Conservation (phyloP, 53 echinoderm and acorn worm genomes). For the Holothuria leucospilota region DNA sequence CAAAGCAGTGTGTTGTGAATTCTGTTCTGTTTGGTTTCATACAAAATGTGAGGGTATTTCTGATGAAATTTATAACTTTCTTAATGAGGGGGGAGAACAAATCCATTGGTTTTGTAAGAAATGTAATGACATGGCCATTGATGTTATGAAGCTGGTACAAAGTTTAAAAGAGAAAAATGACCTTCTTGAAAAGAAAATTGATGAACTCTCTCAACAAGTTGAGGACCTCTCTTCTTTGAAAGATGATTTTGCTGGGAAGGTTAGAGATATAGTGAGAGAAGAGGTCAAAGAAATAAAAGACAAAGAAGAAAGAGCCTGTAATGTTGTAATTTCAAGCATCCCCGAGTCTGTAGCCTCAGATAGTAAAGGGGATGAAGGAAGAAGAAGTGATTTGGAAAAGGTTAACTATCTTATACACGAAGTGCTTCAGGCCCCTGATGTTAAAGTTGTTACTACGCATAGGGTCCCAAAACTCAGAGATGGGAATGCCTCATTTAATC, state of each 20-base stretch:
- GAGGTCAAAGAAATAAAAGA: background rate
- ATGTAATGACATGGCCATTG: background rate
- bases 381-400: background rate
- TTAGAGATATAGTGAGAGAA: background rate
- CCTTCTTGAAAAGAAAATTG: background rate
- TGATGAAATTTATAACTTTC: background rate
- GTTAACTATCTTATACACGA: background rate
- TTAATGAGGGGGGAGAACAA: background rate
- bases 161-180: background rate
- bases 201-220: background rate
- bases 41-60: slow-evolving; percentile 21
- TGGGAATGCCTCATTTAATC: no score
- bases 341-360: no score
- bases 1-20: background rate
- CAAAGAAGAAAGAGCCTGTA: background rate
- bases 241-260: background rate
- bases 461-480: no score
- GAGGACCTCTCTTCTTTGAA: background rate
- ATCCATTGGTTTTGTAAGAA: background rate
- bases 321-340: no score
- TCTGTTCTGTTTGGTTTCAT: background rate
- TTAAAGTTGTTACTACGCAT: no score
- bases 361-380: background rate
- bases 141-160: background rate
- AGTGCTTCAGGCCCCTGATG: background rate